These are phyloP conservation scores for Telenomus remus DNA, from an alignment of 1,140 invertebrate species.

Conservation along the genomic window DNA sequence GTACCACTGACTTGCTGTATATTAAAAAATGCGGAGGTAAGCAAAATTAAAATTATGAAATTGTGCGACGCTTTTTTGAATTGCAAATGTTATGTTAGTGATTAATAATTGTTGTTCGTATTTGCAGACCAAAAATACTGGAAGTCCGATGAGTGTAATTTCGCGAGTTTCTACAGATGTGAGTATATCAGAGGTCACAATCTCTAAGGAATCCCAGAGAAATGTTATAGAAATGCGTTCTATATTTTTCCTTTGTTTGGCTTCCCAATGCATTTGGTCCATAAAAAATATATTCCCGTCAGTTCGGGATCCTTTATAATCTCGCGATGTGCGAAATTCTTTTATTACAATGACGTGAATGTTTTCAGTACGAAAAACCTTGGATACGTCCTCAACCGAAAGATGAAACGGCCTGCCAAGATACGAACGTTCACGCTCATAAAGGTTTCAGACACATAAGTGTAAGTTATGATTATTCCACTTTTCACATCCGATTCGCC, in stretches of 20 bases:
- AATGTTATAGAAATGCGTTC: too few relatives aligned
- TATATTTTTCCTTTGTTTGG: too few relatives aligned
- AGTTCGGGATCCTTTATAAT: too few relatives aligned
- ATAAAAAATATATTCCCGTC: too few relatives aligned
- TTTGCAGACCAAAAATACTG: conserved; percentile 71
- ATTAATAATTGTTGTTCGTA: neutral
- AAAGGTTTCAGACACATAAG: conserved; percentile 60
- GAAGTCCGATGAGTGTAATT: conserved; percentile 71
- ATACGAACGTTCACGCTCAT: conserved; percentile 59
- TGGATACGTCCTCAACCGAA: conserved; percentile 73
- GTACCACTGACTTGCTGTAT: conserved; percentile 75
- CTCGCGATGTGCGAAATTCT: neutral
- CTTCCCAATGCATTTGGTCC: too few relatives aligned
- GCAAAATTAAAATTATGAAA: too few relatives aligned
- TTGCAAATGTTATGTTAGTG: too few relatives aligned
- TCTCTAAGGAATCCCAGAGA: too few relatives aligned
- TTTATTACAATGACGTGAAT: neutral
- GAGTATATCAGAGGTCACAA: conserved; percentile 47
- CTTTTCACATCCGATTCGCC: too few relatives aligned
- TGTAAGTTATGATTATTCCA: neutral
- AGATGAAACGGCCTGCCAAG: conserved; percentile 70
- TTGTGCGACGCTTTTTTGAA: too few relatives aligned
- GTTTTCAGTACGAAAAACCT: conserved; percentile 69
- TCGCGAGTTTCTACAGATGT: conserved; percentile 72
- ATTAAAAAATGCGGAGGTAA: conserved; percentile 71